Base-by-base conservation (phyloP, 2,888 invertebrate species). In the Acronicta alni region DNA sequence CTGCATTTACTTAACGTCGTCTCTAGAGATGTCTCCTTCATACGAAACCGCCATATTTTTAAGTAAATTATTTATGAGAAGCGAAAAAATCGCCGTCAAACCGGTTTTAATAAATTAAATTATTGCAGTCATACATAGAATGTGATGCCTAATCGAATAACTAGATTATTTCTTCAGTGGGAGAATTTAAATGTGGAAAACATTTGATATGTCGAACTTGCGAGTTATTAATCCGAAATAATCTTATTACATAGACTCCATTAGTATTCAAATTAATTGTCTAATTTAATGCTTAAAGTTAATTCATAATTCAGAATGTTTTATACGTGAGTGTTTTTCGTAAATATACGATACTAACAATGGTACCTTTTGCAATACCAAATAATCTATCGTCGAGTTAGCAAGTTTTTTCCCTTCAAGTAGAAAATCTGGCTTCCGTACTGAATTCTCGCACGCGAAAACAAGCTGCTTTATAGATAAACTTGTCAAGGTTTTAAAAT, bases 1-100 rank as follows among this genome's bases (percentile, higher is more conserved):
- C 67, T 72, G 67, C 72, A 67, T 67, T 71, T 71, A 71, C 71
- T 71, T 72, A 71, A 46, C 60, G 55, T 57, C 51, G 32, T 44
- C 55, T 49, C 57, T 52, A 55, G 67, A 63, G 54, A 62, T 62
- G 53, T 58, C 58, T 55, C 46, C 44, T 58, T 32, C 43, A 46
- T 51, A 46, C 56, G 44, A 63, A 51, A 48, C 43, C 64, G 30
- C 55, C 20, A 68, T 63, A 69, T 60, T 55, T 69, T 56, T 54
- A 17, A 54, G 44, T 45, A 60, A 65, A 65, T 70, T 54, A 69
- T 69, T 65, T 57, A 59, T 53, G 44, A 58, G 53, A 39, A 12
- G 23, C 23, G 5, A 30, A 54, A 48, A 60, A 35, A 18, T 38
- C 17, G 26, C 10, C 12, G 15, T 35, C 18, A 42, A 18, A 16